Percentiles rank a stretch among this genome's conserved stretches.
Conservation (phyloP, 2,113 vertebrate species). For the Protobothrops mucrosquamatus region DNA sequence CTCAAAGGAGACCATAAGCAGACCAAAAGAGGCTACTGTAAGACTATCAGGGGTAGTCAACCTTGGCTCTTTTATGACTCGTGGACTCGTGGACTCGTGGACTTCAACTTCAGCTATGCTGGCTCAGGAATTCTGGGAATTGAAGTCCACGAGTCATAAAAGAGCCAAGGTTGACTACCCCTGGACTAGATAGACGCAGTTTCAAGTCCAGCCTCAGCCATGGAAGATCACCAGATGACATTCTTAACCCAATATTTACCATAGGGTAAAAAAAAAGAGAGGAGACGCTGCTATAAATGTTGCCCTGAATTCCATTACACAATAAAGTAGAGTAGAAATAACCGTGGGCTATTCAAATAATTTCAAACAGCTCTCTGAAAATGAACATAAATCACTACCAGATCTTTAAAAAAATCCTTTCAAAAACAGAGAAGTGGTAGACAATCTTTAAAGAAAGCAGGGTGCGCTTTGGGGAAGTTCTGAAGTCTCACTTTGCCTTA, state of each 20-base stretch:
- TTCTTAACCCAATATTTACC: not conserved
- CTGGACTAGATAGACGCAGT: not conserved
- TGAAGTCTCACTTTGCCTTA: not conserved
- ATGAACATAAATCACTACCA: not conserved
- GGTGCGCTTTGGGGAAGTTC: not conserved
- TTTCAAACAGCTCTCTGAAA: not conserved
- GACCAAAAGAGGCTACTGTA: not conserved
- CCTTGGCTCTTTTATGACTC: too few relatives aligned
- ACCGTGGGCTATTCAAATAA: not conserved
- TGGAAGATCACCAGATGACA: not conserved
- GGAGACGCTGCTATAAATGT: not conserved
- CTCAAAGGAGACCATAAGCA: not conserved
- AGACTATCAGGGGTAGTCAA: not conserved
- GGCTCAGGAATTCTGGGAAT: too few relatives aligned
- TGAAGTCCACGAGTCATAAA: too few relatives aligned
- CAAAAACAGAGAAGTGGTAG: not conserved
- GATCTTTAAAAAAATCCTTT: not conserved
- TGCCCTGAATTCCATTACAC: not conserved
- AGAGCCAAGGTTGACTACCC: too few relatives aligned
- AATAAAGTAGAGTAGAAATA: not conserved
- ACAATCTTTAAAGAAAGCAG: not conserved
- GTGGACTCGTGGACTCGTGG: too few relatives aligned
- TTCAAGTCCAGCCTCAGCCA: not conserved
- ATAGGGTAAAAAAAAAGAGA: not conserved
- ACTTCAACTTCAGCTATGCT: too few relatives aligned